Percentiles rank a stretch among this genome's conserved stretches.
These are phyloP conservation scores for Ichneumon xanthorius DNA, from an alignment of 2,888 invertebrate genomes.

Conservation along the genomic window DNA sequence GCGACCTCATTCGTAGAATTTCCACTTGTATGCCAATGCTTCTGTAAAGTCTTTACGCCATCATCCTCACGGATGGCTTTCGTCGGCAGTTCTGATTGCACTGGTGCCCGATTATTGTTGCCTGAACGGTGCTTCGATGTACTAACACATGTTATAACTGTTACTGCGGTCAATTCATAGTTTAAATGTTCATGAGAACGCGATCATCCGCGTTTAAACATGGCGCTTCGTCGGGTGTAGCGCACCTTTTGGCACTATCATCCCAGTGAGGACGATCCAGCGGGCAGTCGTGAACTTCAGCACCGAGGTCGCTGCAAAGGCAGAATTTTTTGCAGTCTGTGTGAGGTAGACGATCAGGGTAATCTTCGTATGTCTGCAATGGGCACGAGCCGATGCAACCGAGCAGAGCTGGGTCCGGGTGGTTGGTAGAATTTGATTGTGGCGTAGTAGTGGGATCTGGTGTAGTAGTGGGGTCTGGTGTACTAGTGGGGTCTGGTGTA, in stretches of 20 bases:
- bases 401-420: too few relatives aligned
- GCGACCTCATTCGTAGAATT: slow-evolving; percentile 24
- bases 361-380: slow-evolving; percentile 31
- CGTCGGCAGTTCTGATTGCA: background rate
- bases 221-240: too few relatives aligned
- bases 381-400: slow-evolving; percentile 72
- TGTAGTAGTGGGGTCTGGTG: too few relatives aligned
- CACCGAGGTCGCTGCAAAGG: slow-evolving; percentile 64
- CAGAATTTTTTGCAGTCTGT: slow-evolving; percentile 74
- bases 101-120: background rate
- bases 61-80: slow-evolving; percentile 1
- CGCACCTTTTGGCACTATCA: too few relatives aligned
- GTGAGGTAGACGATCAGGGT: slow-evolving; percentile 66
- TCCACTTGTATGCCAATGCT: background rate
- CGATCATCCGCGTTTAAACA: slow-evolving; percentile 10
- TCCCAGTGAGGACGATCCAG: too few relatives aligned
- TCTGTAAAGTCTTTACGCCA: slow-evolving; percentile 21
- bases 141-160: too few relatives aligned
- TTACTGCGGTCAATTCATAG: background rate
- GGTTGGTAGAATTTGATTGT: background rate
- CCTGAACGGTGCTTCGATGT: background rate
- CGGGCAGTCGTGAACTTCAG: too few relatives aligned
- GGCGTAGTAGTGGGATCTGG: too few relatives aligned
- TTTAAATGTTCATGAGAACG: slow-evolving; percentile 40
- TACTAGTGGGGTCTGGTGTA: too few relatives aligned